These are phyloP conservation scores for Porites rus DNA, from an alignment of 92 coral and sea anemone species.

Conservation along the genomic window DNA sequence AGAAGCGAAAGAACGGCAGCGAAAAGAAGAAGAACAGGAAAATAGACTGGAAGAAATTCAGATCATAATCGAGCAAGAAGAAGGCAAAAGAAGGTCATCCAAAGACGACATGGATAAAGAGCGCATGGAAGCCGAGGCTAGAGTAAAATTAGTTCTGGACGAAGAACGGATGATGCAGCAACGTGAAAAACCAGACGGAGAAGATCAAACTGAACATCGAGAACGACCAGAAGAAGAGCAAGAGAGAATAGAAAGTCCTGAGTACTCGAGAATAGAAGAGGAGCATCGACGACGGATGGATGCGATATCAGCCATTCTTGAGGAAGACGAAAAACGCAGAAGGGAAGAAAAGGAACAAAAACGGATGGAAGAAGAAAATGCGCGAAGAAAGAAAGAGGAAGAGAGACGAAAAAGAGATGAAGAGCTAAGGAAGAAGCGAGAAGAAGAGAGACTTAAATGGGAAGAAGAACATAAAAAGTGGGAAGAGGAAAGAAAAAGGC, in stretches of 20 bases:
- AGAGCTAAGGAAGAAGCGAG: conserved; percentile 49
- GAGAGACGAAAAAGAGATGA: conserved; percentile 58
- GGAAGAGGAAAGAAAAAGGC: conserved; percentile 72
- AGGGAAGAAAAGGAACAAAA: conserved; percentile 59
- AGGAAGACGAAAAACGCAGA: conserved; percentile 70
- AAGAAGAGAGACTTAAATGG: conserved; percentile 59
- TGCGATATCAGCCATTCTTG: conserved; percentile 17
- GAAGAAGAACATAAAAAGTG: conserved; percentile 66
- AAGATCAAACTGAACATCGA: conserved; percentile 1
- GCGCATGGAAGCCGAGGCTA: conserved; percentile 56
- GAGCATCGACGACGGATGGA: conserved; percentile 53
- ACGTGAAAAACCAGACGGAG: conserved; percentile 44
- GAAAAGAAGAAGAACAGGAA: conserved; percentile 41
- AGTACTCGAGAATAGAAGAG: conserved; percentile 41
- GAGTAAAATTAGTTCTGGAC: conserved; percentile 44
- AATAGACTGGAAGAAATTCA: conserved; percentile 59
- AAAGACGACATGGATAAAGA: conserved; percentile 50
- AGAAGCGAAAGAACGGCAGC: conserved; percentile 32
- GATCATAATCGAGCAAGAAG: conserved; percentile 42
- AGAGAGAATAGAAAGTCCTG: conserved; percentile 7
- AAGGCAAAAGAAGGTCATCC: conserved; percentile 43
- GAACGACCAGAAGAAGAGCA: neutral
- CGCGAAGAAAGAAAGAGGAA: conserved; percentile 66
- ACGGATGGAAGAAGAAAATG: conserved; percentile 68
- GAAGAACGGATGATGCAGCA: conserved; percentile 43